Conservation (phyloP, 2,113 vertebrate genomes). For the Grallaria varia region DNA sequence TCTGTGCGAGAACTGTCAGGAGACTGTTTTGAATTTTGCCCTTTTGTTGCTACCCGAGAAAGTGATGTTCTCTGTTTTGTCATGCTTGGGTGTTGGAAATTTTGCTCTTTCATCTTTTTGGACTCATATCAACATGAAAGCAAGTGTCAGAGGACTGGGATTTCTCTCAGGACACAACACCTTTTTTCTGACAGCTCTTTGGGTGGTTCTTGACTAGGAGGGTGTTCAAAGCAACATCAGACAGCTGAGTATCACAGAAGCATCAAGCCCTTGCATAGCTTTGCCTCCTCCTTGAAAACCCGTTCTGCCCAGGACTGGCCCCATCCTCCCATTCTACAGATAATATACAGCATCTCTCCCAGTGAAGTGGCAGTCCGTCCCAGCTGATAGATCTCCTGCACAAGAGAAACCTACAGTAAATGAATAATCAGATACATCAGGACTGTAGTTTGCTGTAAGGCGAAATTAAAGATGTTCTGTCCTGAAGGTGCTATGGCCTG, state of each 20-base stretch:
- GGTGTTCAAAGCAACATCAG: background rate
- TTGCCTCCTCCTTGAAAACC: background rate
- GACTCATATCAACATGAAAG: constrained; percentile 14
- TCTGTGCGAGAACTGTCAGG: background rate
- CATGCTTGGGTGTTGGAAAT: background rate
- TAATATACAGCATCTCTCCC: background rate
- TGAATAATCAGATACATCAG: background rate
- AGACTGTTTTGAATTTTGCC: background rate
- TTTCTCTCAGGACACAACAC: background rate
- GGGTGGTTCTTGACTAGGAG: background rate
- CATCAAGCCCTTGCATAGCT: background rate
- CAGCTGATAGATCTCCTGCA: background rate
- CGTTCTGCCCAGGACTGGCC: background rate
- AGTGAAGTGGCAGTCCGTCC: background rate
- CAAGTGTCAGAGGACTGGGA: constrained; percentile 2
- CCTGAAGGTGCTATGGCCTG: background rate
- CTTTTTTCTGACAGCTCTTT: constrained; percentile 30
- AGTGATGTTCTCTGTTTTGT: background rate
- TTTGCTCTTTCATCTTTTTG: constrained; percentile 18
- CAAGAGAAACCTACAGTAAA: background rate
- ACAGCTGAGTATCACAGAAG: background rate
- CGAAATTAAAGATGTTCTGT: background rate
- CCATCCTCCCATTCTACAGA: background rate
- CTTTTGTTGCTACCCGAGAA: background rate
- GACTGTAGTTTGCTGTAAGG: background rate